Percentiles rank a stretch among this genome's conserved stretches.
phyloP scores from a whole-genome alignment of 2,113 vertebrate genomes.

The Noctilio leporinus region DNA sequence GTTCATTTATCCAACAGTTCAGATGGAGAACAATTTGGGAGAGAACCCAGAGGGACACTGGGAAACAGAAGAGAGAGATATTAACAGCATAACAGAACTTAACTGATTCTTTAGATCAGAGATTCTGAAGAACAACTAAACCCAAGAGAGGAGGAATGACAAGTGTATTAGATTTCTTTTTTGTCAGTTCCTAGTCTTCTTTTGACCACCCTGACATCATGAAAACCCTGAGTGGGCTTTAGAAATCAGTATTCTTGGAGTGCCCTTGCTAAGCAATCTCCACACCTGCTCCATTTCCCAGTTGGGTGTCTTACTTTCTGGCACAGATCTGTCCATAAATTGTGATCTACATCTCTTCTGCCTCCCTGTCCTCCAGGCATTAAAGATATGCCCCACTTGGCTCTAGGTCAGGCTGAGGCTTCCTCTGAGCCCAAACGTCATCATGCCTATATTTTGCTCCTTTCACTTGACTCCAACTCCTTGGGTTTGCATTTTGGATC shows the following conservation, averaged over 20 bases:
- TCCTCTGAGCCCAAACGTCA: neutral
- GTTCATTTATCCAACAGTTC: neutral
- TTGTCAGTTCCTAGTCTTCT: neutral
- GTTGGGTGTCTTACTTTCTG: rapidly evolving
- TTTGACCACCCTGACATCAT: neutral
- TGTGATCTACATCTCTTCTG: neutral
- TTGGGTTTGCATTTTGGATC: neutral
- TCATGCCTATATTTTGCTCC: neutral
- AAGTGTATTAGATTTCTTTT: neutral
- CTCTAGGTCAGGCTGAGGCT: neutral
- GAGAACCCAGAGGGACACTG: neutral
- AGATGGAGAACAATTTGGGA: neutral
- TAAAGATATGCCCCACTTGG: rapidly evolving
- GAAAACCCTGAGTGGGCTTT: too few species aligned
- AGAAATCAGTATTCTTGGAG: neutral
- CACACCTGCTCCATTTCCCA: neutral
- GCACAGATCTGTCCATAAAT: neutral
- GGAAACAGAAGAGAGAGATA: neutral
- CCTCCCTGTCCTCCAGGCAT: neutral
- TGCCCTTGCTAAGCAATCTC: neutral
- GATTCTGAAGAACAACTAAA: neutral
- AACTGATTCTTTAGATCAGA: neutral
- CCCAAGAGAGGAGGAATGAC: rapidly evolving
- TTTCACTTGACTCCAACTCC: too few species aligned
- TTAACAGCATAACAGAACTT: neutral